Conservation (phyloP, 2,797 vertebrate species). For the Salmo trutta region DNA sequence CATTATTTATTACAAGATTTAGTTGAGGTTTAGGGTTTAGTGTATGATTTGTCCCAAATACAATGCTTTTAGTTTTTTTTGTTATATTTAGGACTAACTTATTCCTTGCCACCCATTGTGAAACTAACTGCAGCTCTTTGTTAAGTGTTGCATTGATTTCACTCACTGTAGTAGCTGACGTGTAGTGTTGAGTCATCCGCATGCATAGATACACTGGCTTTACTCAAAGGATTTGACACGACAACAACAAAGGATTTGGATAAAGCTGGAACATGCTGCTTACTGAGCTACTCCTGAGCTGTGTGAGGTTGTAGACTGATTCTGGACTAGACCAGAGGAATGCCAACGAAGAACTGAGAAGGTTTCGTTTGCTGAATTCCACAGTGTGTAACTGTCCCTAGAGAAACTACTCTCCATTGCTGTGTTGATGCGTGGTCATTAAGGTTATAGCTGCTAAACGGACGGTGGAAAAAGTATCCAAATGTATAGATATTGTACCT, state of each 20-base stretch:
- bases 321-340: background rate
- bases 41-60: too few species aligned
- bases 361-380: background rate
- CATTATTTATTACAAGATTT: too few species aligned
- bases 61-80: too few species aligned
- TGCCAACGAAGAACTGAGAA: background rate
- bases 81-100: too few species aligned
- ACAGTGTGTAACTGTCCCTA: slow-evolving; percentile 5
- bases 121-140: too few species aligned
- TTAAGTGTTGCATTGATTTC: too few species aligned
- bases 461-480: background rate
- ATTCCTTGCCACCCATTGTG: too few species aligned
- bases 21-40: too few species aligned
- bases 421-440: slow-evolving; percentile 39
- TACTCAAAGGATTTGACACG: background rate
- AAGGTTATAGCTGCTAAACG: background rate
- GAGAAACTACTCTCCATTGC: background rate
- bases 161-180: too few species aligned
- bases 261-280: background rate
- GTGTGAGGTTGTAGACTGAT: background rate
- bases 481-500: too few species aligned
- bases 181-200: too few species aligned
- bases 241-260: background rate
- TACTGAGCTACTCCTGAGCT: background rate
- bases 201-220: too few species aligned